Evolutionary conservation across 2,797 vertebrate species (phyloP).

Genomic region (Channa striata): DNA sequence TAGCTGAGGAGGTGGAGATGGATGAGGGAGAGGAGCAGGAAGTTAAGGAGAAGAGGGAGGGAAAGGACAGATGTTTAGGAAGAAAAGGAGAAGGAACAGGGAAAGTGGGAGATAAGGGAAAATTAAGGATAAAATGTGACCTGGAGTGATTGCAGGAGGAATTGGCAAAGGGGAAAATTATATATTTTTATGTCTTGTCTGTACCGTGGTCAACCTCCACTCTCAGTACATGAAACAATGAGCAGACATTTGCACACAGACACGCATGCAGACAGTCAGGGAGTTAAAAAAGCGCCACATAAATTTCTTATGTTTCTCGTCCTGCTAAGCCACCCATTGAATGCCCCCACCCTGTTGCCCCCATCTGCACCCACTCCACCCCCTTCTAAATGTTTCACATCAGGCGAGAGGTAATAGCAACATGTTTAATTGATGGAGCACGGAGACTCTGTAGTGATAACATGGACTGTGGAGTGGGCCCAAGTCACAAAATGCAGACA

Average conservation of each 20-base stretch:
- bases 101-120: slow-evolving; percentile 19
- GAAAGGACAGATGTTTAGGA: slow-evolving; percentile 7
- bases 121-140: slow-evolving; percentile 14
- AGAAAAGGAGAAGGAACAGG: not conserved
- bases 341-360: slow-evolving; percentile 23
- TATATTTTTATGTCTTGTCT: slow-evolving; percentile 40
- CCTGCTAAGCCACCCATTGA: slow-evolving; percentile 62
- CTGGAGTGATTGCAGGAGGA: not conserved
- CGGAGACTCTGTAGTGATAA: slow-evolving; percentile 51
- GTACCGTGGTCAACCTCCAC: slow-evolving; percentile 15
- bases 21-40: slow-evolving; percentile 50
- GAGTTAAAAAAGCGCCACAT: slow-evolving; percentile 65
- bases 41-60: slow-evolving; percentile 15
- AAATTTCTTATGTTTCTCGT: slow-evolving; percentile 77
- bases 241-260: slow-evolving; percentile 42
- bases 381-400: slow-evolving; percentile 71
- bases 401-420: slow-evolving; percentile 66
- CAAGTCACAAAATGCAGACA: slow-evolving; percentile 32
- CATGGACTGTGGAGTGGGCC: slow-evolving; percentile 34
- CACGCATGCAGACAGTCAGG: slow-evolving; percentile 49
- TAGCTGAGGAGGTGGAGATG: slow-evolving; percentile 61
- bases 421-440: slow-evolving; percentile 75
- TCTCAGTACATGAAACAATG: slow-evolving; percentile 61
- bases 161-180: not conserved
- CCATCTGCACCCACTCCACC: slow-evolving; percentile 42